Percentiles rank a stretch among this genome's conserved stretches.
These are phyloP conservation scores for Dermatophagoides farinae DNA, from an alignment of 1,140 invertebrate genomes.

Conservation along the genomic window DNA sequence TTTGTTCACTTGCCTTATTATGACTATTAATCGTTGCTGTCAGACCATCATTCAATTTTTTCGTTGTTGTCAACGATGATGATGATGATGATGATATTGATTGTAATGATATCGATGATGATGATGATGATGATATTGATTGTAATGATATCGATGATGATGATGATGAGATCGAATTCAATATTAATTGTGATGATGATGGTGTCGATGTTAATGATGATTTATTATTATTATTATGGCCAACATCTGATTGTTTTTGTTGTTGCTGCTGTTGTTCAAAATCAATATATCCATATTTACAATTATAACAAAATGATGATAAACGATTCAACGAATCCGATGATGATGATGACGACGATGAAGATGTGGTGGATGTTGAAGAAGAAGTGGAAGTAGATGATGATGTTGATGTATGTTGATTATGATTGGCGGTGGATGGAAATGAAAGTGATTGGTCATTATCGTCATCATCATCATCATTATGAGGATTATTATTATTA, in stretches of 20 bases:
- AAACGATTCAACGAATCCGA: background rate
- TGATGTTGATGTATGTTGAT: background rate
- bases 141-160: background rate
- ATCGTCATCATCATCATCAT: background rate
- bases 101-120: background rate
- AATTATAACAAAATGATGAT: no score
- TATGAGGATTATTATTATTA: background rate
- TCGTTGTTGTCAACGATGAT: no score
- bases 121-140: background rate
- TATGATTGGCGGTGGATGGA: background rate
- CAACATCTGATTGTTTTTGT: no score
- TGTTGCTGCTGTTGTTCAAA: no score
- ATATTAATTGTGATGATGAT: slow-evolving; percentile 2
- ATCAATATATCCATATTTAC: no score
- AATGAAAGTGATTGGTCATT: background rate
- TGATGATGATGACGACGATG: background rate
- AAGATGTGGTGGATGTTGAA: background rate
- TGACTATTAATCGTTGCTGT: no score
- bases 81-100: background rate
- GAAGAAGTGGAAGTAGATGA: background rate
- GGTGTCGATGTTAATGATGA: background rate
- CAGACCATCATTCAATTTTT: no score
- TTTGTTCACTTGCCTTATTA: no score
- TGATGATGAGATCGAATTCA: background rate
- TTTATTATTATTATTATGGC: background rate